These are phyloP conservation scores for Hycleus cichorii DNA, from an alignment of 1,140 invertebrate species.

Conservation along the genomic window DNA sequence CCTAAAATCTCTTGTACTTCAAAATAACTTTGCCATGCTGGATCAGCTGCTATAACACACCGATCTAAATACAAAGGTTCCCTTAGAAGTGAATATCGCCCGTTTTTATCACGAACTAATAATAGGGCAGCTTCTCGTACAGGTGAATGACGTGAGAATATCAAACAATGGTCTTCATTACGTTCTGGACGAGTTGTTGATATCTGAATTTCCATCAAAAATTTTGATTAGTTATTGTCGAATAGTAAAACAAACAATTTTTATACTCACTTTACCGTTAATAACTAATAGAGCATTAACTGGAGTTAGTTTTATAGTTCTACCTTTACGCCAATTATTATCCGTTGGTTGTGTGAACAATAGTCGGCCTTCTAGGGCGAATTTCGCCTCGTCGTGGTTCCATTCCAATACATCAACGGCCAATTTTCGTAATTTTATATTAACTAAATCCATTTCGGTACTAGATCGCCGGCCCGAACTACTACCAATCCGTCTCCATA, in stretches of 20 bases:
- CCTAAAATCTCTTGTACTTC: conserved; percentile 90
- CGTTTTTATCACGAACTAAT: conserved; percentile 83
- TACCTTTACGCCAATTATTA: conserved; percentile 79
- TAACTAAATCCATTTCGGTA: conserved; percentile 74
- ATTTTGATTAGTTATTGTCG: background rate
- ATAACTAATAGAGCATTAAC: conserved; percentile 83
- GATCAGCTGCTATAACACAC: conserved; percentile 80
- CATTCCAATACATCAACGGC: conserved; percentile 88
- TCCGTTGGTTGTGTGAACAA: conserved; percentile 80
- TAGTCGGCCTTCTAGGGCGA: conserved; percentile 79
- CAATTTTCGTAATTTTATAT: conserved; percentile 83
- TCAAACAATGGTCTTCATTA: conserved; percentile 41
- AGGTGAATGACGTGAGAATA: conserved; percentile 56
- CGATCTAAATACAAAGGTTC: conserved; percentile 84
- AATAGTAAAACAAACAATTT: background rate
- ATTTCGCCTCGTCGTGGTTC: conserved; percentile 84
- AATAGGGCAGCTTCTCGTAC: conserved; percentile 82
- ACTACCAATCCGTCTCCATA: conserved; percentile 83
- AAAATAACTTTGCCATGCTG: conserved; percentile 85
- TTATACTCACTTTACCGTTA: conserved; percentile 65
- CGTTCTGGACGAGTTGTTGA: conserved; percentile 20
- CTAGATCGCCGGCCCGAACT: conserved; percentile 63
- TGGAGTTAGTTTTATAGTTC: conserved; percentile 79
- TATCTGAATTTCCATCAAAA: conserved; percentile 2
- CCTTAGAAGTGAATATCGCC: conserved; percentile 75